phyloP scores from a whole-genome alignment of 2,113 vertebrate species.

The Sialia sialis region DNA sequence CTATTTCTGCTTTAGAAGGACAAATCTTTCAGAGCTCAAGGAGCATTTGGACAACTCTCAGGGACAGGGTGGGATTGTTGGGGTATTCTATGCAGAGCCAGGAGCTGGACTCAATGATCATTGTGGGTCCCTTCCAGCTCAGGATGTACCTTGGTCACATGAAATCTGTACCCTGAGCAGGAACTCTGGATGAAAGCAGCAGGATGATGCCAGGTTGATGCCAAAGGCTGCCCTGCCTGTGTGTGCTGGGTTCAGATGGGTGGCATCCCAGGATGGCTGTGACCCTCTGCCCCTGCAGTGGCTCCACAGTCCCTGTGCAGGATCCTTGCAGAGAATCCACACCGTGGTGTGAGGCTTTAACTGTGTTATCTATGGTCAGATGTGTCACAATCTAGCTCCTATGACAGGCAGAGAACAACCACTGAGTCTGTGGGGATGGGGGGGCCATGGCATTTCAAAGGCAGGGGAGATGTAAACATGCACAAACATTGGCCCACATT shows the following conservation, averaged over 20 bases:
- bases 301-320: not conserved
- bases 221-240: not conserved
- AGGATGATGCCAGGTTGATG: not conserved
- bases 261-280: rapidly evolving
- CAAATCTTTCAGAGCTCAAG: not conserved
- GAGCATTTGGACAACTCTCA: not conserved
- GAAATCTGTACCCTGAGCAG: not conserved
- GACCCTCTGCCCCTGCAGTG: not conserved
- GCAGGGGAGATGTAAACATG: not conserved
- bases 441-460: not conserved
- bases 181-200: not conserved
- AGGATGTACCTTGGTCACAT: not conserved
- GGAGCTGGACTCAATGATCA: not conserved
- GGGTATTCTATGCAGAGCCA: not conserved
- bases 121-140: not conserved
- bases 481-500: not conserved
- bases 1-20: not conserved
- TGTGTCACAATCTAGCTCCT: not conserved
- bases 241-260: not conserved
- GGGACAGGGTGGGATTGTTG: not conserved
- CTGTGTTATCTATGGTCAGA: not conserved
- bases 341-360: rapidly evolving
- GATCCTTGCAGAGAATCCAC: not conserved
- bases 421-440: not conserved
- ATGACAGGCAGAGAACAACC: not conserved